Base-by-base conservation (phyloP, 2,888 invertebrate species). In the Tridacna crocea region DNA sequence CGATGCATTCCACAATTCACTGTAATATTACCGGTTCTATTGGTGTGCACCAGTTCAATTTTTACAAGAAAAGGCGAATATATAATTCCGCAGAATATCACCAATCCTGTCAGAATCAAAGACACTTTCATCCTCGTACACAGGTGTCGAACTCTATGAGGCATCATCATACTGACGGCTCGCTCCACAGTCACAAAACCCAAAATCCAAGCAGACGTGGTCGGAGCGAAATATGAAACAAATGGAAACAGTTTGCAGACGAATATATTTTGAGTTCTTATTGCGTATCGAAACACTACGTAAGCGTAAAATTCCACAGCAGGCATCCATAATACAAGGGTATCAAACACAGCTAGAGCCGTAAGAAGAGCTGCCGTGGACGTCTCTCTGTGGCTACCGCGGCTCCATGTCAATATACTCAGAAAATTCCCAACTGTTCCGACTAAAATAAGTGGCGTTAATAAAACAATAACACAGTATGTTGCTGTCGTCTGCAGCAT, bases 401-500 rank as follows among this genome's bases (percentile, higher is more conserved):
- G 84, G 48, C 81, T 79, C 84, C 84, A 84, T 13, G 84, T 82
- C 13, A 84, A 55, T 63, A 84, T 79, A 24, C 84, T 84, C 19
- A 84, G 77, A 79, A 76, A 81, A 72, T 84, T 84, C 0, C 84
- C 84, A 13, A 82, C 55, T n/a, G 81, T 66, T 27, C 84, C 84
- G 55, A 79, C 72, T 3, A 84, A 22, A 24, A 84, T 81, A 24
- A 84, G 48, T 19, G 84, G 81, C 26, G 80, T 55, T 55, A 84
- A 22, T 3, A 79, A 36, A 11, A 81, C 17, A 36, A 72, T 84
- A 1, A 81, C 58, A 73, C 76, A 84, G 55, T 73, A 81, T 4
- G 66, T 46, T 36, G 72, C 61, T 15, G 60, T 68, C 13, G 74
- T 61, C 26, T 70, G 70, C 8, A 70, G 26, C 70, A 70, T 70